Evolutionary conservation across 2,797 vertebrate genomes (phyloP).

Genomic region (Clarias platycephalus): DNA sequence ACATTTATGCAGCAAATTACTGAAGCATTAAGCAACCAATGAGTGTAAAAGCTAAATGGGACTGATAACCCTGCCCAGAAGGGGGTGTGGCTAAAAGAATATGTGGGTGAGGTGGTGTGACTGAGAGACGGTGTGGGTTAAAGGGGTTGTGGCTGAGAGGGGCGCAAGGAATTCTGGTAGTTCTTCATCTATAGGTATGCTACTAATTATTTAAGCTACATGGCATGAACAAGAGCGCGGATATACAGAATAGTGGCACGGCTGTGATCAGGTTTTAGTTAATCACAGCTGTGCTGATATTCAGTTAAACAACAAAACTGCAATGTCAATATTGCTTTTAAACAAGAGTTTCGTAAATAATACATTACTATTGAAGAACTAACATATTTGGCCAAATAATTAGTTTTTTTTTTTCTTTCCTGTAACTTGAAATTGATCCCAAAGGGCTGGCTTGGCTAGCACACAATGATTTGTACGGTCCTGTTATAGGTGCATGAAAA

Average conservation of each 20-base stretch:
- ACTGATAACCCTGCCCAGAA: neutral
- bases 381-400: too few species aligned
- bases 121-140: neutral
- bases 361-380: too few species aligned
- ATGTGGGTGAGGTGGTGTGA: neutral
- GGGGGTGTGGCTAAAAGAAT: neutral
- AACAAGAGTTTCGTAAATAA: too few species aligned
- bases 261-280: too few species aligned
- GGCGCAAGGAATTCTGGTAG: neutral
- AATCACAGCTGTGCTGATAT: too few species aligned
- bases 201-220: neutral
- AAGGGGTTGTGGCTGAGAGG: neutral
- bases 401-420: too few species aligned
- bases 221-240: neutral
- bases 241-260: neutral
- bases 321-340: too few species aligned
- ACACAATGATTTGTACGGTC: neutral
- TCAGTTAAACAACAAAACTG: too few species aligned
- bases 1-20: neutral
- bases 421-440: too few species aligned
- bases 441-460: neutral
- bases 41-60: neutral
- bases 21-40: neutral
- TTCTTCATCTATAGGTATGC: neutral
- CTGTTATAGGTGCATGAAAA: neutral